Evolutionary conservation across 1,140 invertebrate genomes (phyloP).

Genomic region (Centruroides sculpturatus): DNA sequence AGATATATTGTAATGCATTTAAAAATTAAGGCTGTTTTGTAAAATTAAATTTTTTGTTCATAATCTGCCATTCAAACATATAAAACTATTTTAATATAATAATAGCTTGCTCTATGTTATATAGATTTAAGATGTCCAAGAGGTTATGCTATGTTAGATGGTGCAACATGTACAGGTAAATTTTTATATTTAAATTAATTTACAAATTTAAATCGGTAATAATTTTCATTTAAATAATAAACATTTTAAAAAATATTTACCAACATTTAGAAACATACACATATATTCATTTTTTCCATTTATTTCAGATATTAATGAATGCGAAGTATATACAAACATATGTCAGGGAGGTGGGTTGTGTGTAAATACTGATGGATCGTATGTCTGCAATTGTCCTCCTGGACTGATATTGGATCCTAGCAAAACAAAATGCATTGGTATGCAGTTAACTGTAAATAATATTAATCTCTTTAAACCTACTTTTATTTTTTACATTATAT

Average conservation of each 20-base stretch:
- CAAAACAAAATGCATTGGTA: constrained; percentile 51
- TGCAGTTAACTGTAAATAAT: background rate
- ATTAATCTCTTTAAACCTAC: too few species aligned
- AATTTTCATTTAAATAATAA: too few species aligned
- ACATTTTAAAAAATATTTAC: too few species aligned
- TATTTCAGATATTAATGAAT: constrained; percentile 45
- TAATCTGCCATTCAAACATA: too few species aligned
- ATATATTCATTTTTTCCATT: background rate
- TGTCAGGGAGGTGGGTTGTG: constrained; percentile 38
- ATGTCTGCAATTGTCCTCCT: constrained; percentile 51
- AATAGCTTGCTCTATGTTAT: constrained; percentile 8
- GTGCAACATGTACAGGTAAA: constrained; percentile 26
- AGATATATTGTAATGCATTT: too few species aligned
- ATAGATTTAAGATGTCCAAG: constrained; percentile 12
- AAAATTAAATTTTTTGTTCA: too few species aligned
- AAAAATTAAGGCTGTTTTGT: too few species aligned
- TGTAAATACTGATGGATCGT: constrained; percentile 47
- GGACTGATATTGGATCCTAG: constrained; percentile 53
- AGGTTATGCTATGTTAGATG: constrained; percentile 20
- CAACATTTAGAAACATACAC: too few species aligned
- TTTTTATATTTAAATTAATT: background rate
- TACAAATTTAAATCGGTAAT: too few species aligned
- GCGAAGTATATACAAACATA: constrained; percentile 32
- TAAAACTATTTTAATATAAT: too few species aligned
- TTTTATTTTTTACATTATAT: too few species aligned